A percentile compares a stretch with the other conserved stretches of the same genome.
These are phyloP conservation scores for Drosophila mimica DNA, from an alignment of 2,888 invertebrate species.

Conservation along the genomic window DNA sequence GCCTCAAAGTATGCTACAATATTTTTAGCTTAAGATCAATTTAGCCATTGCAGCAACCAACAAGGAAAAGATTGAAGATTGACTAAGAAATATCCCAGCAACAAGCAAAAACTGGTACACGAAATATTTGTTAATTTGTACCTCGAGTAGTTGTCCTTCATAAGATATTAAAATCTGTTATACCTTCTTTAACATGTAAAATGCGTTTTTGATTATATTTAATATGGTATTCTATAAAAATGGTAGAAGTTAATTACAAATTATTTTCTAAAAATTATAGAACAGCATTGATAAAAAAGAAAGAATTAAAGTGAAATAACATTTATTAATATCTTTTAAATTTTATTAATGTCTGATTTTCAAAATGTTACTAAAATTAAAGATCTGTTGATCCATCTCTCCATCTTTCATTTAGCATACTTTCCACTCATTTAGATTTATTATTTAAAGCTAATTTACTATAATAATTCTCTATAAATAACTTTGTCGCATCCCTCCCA, in stretches of 20 bases:
- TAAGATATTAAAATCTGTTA: not conserved
- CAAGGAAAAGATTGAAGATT: not conserved
- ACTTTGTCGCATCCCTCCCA: conserved; percentile 2
- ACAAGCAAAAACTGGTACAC: not conserved
- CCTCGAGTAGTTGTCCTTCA: not conserved
- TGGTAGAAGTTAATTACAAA: not conserved
- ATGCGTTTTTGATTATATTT: not conserved
- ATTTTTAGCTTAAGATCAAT: not conserved
- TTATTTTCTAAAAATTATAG: not conserved
- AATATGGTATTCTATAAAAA: not conserved
- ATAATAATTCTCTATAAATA: not conserved
- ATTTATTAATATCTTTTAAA: not conserved
- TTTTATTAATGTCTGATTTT: not conserved
- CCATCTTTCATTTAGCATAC: not conserved
- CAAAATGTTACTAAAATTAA: not conserved
- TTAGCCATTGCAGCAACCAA: not conserved
- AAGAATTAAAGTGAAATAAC: not conserved
- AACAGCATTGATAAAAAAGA: not conserved
- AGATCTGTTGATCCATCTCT: not conserved
- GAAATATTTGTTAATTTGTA: not conserved
- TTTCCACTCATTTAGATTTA: not conserved
- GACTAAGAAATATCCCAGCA: not conserved
- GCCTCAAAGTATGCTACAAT: not conserved
- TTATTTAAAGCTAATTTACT: not conserved
- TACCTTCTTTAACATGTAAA: not conserved